Base-by-base conservation (phyloP, 2,113 vertebrate species). In the Bostrychus sinensis region DNA sequence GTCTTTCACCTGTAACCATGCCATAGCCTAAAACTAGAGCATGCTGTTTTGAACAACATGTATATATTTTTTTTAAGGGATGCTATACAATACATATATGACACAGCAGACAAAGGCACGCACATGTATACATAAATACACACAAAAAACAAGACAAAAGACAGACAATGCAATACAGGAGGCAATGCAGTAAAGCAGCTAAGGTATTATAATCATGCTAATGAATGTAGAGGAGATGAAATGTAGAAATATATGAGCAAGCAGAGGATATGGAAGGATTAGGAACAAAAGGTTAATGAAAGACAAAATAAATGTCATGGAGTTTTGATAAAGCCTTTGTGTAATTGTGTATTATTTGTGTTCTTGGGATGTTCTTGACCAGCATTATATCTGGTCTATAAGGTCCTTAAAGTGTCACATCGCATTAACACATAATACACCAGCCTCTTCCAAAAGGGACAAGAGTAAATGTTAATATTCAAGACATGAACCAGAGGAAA, bases 381-480 rank as follows among this genome's bases (percentile, higher is more conserved):
- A 16, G 16, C 14, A 28, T 51, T 51, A 51, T 17, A 14, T 17
- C 14, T 10, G 14, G 7, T 28, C 25, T 17, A 4, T 12, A 28
- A 32, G 30, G 48, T 14, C 16, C 25, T 30, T 59, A 72, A 42
- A 23, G 45, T 54, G 66, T 68, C 60, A 72, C 77, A 59, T 39
- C 25, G 37, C 53, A 54, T 57, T 63, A 37, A 60, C 56, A 65
- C 32, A 48, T 48, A 20, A 25, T 22, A 25, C 22, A 14, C 25
- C 22, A 28, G 25, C 14, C 25, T 51, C 48, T 30, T 51, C 5
- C 2, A 26, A 6, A 26, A 50, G 46, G 23, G 11, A 10, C 22
- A 48, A 28, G 25, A 25, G 25, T n/a, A 51, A 51, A 51, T 13
- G 38, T 73, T 68, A 71, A 71, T 72, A 78, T 72, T 62, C 46